Conservation (phyloP, 1,140 invertebrate species). For the Papilio polyxenes region DNA sequence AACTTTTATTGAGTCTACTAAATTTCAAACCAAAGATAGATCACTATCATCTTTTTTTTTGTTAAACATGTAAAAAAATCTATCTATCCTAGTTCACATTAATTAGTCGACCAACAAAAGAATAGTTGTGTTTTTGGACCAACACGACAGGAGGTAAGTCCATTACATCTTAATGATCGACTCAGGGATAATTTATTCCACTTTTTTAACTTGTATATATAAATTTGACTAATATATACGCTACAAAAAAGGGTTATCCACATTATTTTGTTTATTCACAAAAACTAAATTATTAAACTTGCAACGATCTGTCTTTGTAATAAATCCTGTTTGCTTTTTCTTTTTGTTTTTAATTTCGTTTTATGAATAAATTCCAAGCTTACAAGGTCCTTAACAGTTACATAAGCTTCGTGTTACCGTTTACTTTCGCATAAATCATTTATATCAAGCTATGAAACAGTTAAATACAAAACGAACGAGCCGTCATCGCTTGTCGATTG, state of each 20-base stretch:
- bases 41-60: not conserved
- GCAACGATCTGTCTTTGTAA: not conserved
- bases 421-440: constrained; percentile 21
- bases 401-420: not conserved
- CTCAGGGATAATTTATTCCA: constrained; percentile 10
- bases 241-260: not conserved
- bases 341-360: not conserved
- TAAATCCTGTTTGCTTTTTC: not conserved
- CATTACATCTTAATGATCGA: constrained; percentile 21
- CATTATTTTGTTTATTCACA: not conserved
- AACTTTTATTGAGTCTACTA: no score
- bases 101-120: constrained; percentile 2
- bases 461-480: constrained; percentile 26
- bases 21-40: no score
- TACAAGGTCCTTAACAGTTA: not conserved
- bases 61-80: not conserved
- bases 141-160: constrained; percentile 2
- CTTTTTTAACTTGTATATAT: not conserved
- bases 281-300: not conserved
- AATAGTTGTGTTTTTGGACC: constrained; percentile 1
- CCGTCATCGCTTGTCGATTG: constrained; percentile 45
- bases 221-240: not conserved
- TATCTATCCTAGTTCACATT: not conserved
- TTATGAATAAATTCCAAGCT: not conserved
- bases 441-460: constrained; percentile 23